Conservation (phyloP, 2,888 invertebrate genomes). For the Ligdia adustata region DNA sequence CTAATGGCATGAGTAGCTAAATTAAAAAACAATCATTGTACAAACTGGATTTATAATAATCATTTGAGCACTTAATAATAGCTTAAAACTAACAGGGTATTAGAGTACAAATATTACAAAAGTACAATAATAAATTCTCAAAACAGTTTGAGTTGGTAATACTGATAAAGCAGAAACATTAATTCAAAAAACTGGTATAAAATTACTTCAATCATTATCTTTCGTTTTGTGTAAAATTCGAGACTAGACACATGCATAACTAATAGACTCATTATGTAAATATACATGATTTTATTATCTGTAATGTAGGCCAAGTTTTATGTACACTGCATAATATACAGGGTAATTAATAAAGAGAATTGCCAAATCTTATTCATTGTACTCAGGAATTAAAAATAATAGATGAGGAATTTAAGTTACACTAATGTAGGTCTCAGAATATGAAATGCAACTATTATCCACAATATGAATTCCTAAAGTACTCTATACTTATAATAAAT, state of each 20-base stretch:
- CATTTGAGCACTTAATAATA: constrained; percentile 6
- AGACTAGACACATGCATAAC: background rate
- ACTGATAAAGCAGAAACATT: constrained; percentile 3
- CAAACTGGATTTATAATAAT: background rate
- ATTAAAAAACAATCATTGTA: background rate
- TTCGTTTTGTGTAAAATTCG: background rate
- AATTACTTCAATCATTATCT: too few relatives aligned
- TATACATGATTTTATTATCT: constrained; percentile 20
- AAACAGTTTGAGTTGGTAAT: constrained; percentile 6
- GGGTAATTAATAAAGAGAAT: too few relatives aligned
- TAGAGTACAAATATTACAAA: constrained; percentile 3
- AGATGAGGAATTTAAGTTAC: too few relatives aligned
- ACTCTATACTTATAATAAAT: too few relatives aligned
- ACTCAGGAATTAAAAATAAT: too few relatives aligned
- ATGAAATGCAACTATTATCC: too few relatives aligned
- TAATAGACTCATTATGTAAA: constrained; percentile 13
- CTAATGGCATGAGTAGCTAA: too few relatives aligned
- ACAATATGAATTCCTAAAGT: too few relatives aligned
- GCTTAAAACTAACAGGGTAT: background rate
- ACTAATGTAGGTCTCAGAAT: too few relatives aligned
- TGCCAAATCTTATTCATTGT: too few relatives aligned
- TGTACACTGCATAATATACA: too few relatives aligned
- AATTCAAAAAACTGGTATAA: constrained; percentile 1
- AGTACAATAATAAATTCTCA: constrained; percentile 4
- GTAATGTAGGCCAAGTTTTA: constrained; percentile 23